phyloP scores from a whole-genome alignment of 2,888 invertebrate species.

The Lacanobia wlatinum region DNA sequence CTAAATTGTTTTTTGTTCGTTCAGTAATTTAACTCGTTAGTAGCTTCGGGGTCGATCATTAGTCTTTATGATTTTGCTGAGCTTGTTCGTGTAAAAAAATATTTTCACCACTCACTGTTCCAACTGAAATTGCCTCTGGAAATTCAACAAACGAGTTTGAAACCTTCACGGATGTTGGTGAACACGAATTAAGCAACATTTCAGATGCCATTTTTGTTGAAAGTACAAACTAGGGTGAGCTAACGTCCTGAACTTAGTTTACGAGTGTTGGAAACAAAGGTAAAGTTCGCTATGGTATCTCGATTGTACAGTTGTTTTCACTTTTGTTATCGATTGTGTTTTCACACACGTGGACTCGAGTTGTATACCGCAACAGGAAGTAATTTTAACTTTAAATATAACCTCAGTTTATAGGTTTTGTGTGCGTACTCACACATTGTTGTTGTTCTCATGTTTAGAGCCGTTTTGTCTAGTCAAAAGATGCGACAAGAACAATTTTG shows the following conservation, averaged over 20 bases:
- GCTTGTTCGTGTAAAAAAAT: conserved; percentile 36
- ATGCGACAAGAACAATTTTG: neutral
- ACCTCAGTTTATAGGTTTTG: conserved; percentile 18
- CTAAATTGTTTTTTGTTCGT: conserved; percentile 55
- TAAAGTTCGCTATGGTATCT: conserved; percentile 63
- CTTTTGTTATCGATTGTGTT: conserved; percentile 49
- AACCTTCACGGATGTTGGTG: conserved; percentile 63
- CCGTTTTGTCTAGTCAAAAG: neutral
- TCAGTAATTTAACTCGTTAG: conserved; percentile 51
- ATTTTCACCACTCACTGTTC: conserved; percentile 44
- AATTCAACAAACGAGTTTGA: conserved; percentile 70
- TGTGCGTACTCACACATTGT: neutral
- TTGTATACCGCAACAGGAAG: conserved; percentile 45
- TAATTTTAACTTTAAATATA: conserved; percentile 44
- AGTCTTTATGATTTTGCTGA: conserved; percentile 53
- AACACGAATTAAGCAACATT: conserved; percentile 76
- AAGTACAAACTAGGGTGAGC: conserved; percentile 67
- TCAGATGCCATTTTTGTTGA: conserved; percentile 72
- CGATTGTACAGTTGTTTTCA: conserved; percentile 65
- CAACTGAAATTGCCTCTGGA: conserved; percentile 53
- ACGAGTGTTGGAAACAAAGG: conserved; percentile 66
- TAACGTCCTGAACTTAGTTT: conserved; percentile 68
- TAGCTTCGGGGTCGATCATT: conserved; percentile 52
- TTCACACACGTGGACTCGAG: conserved; percentile 33
- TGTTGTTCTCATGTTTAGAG: conserved; percentile 1